phyloP scores from a whole-genome alignment of 2,113 vertebrate genomes.

The Uria aalge region DNA sequence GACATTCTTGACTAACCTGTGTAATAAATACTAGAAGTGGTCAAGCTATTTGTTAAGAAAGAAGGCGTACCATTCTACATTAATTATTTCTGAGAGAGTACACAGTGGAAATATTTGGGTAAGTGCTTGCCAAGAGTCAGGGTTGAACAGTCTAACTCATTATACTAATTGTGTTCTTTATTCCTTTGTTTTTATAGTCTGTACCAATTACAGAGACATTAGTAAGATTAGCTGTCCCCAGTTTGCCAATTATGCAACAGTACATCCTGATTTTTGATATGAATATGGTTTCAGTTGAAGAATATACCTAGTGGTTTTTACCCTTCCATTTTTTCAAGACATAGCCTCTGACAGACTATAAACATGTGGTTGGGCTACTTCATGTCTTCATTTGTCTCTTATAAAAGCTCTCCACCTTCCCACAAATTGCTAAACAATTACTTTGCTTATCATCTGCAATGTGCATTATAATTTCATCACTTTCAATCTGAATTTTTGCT shows the following conservation, averaged over 20 bases:
- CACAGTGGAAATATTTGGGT: neutral
- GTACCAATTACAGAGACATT: neutral
- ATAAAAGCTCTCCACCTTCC: neutral
- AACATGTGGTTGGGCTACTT: neutral
- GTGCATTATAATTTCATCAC: neutral
- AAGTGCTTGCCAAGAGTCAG: conserved; percentile 26
- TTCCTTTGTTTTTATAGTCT: conserved; percentile 22
- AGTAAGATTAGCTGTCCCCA: conserved; percentile 20
- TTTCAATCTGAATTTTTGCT: conserved; percentile 20
- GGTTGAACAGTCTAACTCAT: neutral
- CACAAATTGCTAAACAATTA: conserved; percentile 10
- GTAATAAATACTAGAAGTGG: neutral
- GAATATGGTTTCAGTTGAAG: neutral
- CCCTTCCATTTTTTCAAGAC: neutral
- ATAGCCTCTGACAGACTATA: neutral
- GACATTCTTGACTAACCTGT: neutral
- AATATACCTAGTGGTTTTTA: neutral
- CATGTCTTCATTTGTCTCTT: neutral
- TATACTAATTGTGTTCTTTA: neutral
- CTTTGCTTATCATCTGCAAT: neutral
- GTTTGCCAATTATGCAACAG: neutral
- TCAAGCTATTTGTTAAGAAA: neutral
- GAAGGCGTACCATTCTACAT: neutral
- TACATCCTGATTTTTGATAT: neutral
- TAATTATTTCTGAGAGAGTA: conserved; percentile 2